Conservation (phyloP, 2,113 vertebrate genomes). For the Phyllopteryx taeniolatus region DNA sequence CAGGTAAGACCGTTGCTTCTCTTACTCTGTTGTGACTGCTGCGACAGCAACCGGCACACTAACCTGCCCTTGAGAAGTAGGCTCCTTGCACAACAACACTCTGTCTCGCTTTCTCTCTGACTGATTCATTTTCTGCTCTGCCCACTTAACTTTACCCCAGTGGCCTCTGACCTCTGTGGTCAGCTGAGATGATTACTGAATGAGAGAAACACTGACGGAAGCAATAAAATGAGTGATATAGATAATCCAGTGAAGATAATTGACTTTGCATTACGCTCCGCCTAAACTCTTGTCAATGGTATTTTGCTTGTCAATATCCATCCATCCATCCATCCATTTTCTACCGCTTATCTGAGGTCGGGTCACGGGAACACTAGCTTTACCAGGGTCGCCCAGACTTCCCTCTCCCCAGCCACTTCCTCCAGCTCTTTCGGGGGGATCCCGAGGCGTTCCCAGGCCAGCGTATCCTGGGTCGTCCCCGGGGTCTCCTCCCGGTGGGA, state of each 20-base stretch:
- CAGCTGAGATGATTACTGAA: constrained; percentile 25
- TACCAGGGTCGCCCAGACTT: too few species aligned
- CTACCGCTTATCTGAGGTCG: too few species aligned
- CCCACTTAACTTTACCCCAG: constrained; percentile 40
- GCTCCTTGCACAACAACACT: constrained; percentile 8
- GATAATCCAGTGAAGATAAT: not conserved
- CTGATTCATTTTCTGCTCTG: not conserved
- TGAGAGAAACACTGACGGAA: constrained; percentile 20
- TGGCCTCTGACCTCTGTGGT: constrained; percentile 33
- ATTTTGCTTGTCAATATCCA: not conserved
- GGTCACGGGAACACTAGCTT: too few species aligned
- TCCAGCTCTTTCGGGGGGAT: too few species aligned
- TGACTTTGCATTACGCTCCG: not conserved
- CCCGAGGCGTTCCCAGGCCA: too few species aligned
- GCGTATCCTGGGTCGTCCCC: too few species aligned
- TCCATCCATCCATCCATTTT: not conserved
- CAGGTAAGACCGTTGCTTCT: not conserved
- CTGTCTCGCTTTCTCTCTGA: not conserved
- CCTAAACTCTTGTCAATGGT: not conserved
- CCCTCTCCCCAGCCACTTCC: too few species aligned
- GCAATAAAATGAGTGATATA: not conserved
- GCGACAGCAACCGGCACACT: constrained; percentile 3
- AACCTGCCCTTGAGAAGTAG: not conserved
- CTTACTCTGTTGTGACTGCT: constrained; percentile 11
- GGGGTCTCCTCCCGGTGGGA: too few species aligned